A percentile compares a stretch with the other conserved stretches of the same genome.
phyloP scores from a whole-genome alignment of 2,797 vertebrate genomes.

The Rhinella marina region DNA sequence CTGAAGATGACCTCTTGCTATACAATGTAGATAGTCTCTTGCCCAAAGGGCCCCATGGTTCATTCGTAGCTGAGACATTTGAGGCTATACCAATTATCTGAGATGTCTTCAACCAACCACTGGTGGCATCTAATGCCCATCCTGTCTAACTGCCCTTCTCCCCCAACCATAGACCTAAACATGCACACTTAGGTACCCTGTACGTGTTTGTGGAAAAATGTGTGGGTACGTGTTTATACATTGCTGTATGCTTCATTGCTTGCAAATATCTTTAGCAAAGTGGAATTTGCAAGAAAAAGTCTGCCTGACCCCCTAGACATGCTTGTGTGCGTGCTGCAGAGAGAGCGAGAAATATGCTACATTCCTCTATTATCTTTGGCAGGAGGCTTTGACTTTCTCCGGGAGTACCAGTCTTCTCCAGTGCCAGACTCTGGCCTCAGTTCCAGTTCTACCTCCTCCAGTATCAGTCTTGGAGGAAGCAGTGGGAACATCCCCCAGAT shows the following conservation, averaged over 20 bases:
- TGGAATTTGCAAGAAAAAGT: neutral
- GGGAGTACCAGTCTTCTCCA: conserved; percentile 92
- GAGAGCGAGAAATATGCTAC: conserved; percentile 32
- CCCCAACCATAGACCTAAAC: neutral
- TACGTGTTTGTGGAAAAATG: neutral
- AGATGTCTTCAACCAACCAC: neutral
- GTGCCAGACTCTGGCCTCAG: conserved; percentile 94
- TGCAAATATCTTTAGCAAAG: neutral
- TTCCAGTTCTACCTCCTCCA: conserved; percentile 96
- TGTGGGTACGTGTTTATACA: neutral
- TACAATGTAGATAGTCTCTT: too few relatives aligned
- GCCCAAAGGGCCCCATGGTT: too few relatives aligned
- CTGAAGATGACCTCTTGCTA: too few relatives aligned
- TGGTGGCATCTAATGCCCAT: neutral
- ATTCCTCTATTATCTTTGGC: conserved; percentile 66
- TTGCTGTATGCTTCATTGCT: neutral
- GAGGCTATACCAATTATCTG: too few relatives aligned
- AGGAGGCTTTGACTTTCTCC: conserved; percentile 95
- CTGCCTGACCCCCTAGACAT: neutral
- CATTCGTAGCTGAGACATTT: too few relatives aligned
- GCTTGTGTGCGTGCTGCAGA: conserved; percentile 15
- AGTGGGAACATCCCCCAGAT: conserved; percentile 91
- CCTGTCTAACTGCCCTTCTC: neutral
- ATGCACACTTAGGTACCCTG: neutral
- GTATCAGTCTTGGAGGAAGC: conserved; percentile 93